These are phyloP conservation scores for Centropristis striata DNA, from an alignment of 2,113 vertebrate genomes.

Conservation along the genomic window DNA sequence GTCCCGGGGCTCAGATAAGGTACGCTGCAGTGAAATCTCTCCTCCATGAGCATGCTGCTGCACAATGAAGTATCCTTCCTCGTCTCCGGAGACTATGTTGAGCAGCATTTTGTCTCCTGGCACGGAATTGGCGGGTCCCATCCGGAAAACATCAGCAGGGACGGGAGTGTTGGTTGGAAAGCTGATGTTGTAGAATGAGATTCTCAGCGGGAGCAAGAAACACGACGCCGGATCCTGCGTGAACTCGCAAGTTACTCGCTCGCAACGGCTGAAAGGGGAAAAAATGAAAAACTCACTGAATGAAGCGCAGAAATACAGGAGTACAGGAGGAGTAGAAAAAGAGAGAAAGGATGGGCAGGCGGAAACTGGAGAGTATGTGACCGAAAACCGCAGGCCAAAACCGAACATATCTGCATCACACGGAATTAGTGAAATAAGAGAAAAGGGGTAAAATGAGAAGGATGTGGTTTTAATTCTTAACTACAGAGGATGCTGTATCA, in stretches of 20 bases:
- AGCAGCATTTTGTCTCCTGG: constrained; percentile 54
- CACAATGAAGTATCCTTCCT: constrained; percentile 55
- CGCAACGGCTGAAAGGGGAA: constrained; percentile 88
- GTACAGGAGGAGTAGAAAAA: not conserved
- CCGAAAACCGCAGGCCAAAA: not conserved
- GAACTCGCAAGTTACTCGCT: constrained; percentile 86
- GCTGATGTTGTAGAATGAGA: constrained; percentile 74
- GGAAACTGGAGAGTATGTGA: not conserved
- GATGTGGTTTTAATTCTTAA: not conserved
- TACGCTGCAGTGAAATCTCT: constrained; percentile 55
- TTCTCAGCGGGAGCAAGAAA: constrained; percentile 66
- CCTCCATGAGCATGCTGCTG: constrained; percentile 53
- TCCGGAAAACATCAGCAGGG: constrained; percentile 62
- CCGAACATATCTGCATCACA: not conserved
- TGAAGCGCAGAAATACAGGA: not conserved
- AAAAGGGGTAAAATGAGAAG: not conserved
- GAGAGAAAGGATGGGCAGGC: not conserved
- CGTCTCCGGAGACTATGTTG: constrained; percentile 51
- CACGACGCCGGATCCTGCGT: constrained; percentile 55
- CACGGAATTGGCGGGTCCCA: constrained; percentile 60
- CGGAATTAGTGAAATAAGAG: not conserved
- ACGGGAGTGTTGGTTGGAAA: constrained; percentile 57
- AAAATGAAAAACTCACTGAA: constrained; percentile 24
- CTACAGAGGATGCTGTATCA: not conserved
- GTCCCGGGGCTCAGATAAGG: constrained; percentile 55